Base-by-base conservation (phyloP, 2,113 vertebrate genomes). In the Salvelinus sp. region DNA sequence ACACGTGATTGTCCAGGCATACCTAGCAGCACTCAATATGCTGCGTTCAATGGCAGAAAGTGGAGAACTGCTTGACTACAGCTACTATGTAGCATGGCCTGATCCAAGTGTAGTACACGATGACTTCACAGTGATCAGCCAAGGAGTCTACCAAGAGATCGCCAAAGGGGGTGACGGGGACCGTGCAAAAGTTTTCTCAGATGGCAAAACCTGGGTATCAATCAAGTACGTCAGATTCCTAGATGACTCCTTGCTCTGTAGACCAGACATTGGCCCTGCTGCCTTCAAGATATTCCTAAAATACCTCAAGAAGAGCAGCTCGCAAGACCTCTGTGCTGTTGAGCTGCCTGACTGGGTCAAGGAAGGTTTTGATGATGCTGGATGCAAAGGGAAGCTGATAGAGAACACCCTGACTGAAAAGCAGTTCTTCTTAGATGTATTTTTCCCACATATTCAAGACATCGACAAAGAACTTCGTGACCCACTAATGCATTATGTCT, bases 221-320 rank as follows among this genome's bases (percentile, higher is more conserved):
- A 97, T 99, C 92, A 96, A 96, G 82, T 92, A 96, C n/a, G 96
- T 98, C 48, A 92, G 97, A 79, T 99, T 99, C 88, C 93, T 99
- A 85, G 98, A 99, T 86, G 97, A 99, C 60, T 89, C 93, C 44
- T 93, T 99, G 83, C 94, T 99, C 79, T 95, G 97, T 84, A 94
- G 96, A 76, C 90, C 92, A 85, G 96, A 96, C 79, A 95, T 99
- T 74, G 98, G 97, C 60, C 92, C 94, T 0, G 91, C 97, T 74
- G 97, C 98, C 78, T 99, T 99, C 88, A 94, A 96, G 80, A 98
- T 99, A 85, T 99, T 99, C 90, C 90, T 96, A 87, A 98, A 98
- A 85, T 98, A 98, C 84, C 95, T 99, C 74, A 97, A 95, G 87
- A 97, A 96, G 90, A 96, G 94, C 80, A 94, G 96, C 50, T 95